Conservation (phyloP, 2,113 vertebrate species). For the Dendrocopos noguchii region DNA sequence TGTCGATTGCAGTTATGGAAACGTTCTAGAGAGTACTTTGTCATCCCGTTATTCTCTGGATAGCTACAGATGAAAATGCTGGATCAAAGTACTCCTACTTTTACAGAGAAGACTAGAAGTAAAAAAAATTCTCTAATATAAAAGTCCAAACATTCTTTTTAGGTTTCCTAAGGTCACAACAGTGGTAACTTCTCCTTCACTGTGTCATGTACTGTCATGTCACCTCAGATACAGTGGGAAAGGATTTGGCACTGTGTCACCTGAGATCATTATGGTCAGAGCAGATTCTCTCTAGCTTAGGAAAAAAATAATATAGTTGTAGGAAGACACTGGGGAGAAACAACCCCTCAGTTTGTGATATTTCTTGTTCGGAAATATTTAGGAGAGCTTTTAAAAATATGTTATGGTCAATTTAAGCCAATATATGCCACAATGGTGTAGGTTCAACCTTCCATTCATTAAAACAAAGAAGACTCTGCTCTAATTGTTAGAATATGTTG, state of each 20-base stretch:
- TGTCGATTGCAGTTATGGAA: not conserved
- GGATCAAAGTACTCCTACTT: not conserved
- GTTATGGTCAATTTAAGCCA: not conserved
- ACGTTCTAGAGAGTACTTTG: not conserved
- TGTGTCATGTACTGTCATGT: conserved; percentile 28
- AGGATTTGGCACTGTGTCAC: conserved; percentile 50
- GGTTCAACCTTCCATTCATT: not conserved
- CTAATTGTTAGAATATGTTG: not conserved
- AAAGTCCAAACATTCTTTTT: not conserved
- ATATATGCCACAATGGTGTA: not conserved
- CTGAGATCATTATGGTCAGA: not conserved
- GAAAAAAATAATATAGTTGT: not conserved
- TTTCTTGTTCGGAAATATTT: not conserved
- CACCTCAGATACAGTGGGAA: not conserved
- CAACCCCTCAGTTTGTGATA: not conserved
- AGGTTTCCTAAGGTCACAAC: conserved; percentile 33
- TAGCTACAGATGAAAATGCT: not conserved
- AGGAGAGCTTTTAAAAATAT: not conserved
- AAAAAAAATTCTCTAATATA: not conserved
- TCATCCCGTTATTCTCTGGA: not conserved
- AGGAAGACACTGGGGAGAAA: not conserved
- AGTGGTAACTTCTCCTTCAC: not conserved
- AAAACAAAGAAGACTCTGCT: not conserved
- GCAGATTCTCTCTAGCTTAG: not conserved
- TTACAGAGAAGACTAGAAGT: not conserved